Evolutionary conservation across 2,113 vertebrate species (phyloP).

Genomic region (Aleadryas rufinucha): DNA sequence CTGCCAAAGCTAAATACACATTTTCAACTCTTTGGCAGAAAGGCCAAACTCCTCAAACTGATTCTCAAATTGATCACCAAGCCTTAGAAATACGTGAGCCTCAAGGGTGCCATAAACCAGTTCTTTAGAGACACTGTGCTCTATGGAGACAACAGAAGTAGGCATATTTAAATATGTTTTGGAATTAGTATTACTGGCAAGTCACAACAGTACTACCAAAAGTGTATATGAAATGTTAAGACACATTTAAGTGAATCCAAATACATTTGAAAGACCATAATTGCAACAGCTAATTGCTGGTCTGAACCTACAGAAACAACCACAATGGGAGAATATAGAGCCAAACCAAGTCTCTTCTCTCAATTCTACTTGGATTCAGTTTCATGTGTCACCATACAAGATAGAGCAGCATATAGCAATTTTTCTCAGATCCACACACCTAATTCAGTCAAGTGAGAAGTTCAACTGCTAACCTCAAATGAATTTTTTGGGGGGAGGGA

Average conservation of each 20-base stretch:
- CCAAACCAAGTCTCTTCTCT: background rate
- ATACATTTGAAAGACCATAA: background rate
- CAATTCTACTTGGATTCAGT: background rate
- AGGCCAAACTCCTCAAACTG: background rate
- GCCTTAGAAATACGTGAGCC: background rate
- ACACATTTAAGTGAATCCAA: background rate
- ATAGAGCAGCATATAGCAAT: background rate
- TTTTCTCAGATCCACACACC: background rate
- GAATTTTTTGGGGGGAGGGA: rapidly evolving
- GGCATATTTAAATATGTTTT: background rate
- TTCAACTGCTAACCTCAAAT: background rate
- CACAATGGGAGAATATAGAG: background rate
- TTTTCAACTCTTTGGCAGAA: background rate
- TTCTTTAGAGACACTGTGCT: background rate
- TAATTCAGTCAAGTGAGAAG: background rate
- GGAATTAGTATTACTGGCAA: background rate
- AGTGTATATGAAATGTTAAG: background rate
- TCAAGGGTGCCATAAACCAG: background rate
- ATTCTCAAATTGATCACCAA: background rate
- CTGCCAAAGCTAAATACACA: background rate
- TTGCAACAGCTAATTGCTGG: background rate
- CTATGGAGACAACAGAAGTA: background rate
- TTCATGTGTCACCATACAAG: background rate
- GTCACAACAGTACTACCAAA: background rate
- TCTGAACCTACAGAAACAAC: background rate